Evolutionary conservation across 1,140 invertebrate species (phyloP), one percentile per base, ranked within the genome.

Genomic region (Phocides pigmalion): DNA sequence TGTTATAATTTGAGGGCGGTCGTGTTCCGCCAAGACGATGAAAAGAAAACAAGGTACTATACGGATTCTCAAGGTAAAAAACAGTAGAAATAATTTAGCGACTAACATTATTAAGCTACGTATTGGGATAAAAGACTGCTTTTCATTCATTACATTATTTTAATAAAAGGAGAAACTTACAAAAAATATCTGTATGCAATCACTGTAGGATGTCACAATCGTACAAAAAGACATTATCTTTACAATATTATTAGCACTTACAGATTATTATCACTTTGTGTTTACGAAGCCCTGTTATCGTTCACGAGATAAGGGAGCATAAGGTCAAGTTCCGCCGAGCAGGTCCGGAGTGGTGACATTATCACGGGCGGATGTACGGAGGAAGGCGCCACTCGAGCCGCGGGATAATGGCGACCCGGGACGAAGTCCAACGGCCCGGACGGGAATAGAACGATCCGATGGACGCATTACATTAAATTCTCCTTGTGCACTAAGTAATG

Each of bases 381-480:
- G 79, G 79, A 81, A 79, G 72, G 65, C 74, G 70, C 59, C 68
- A 65, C 70, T 66, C 73, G 67, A 50, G 63, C 50, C 64, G 62
- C 72, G 68, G 76, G 70, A 80, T 78, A 80, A 80, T 81, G 64
- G 64, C 41, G 41, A 16, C 54, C 67, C 50, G 68, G 63, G 70
- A 62, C 81, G 70, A 78, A 79, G 81, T 83, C 73, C 76, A 54
- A 68, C 25, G 63, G 63, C 66, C 64, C 66, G 59, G 56, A 73
- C 72, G 69, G 68, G 69, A 74, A 76, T 74, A 69, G 59, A 68
- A 15, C 63, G 22, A 9, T 46, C 28, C 32, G n/a, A 16, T 50
- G 47, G 14, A 32, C 20, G 20, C 14, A 28, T 28, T 28, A 8
- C 25, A 8, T 28, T 28, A 28, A 28, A 28, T 8, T 8, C 25